These are phyloP conservation scores for Nowickia ferox DNA, from an alignment of 2,888 invertebrate species.

Conservation along the genomic window DNA sequence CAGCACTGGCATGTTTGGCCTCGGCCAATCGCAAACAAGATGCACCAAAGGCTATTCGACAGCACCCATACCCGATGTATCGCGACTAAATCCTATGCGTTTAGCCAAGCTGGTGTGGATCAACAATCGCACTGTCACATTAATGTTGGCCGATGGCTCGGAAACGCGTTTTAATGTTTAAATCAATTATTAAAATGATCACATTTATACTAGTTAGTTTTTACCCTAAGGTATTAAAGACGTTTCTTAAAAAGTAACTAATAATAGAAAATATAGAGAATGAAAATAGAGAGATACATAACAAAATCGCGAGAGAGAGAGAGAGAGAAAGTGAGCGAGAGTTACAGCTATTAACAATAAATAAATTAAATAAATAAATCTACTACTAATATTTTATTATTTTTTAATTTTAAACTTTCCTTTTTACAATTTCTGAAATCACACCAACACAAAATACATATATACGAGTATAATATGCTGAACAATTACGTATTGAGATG, in stretches of 20 bases:
- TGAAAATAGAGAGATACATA: neutral
- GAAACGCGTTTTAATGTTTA: slow-evolving; percentile 93
- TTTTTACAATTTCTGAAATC: slow-evolving; percentile 24
- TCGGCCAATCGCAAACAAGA: slow-evolving; percentile 98
- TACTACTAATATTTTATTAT: neutral
- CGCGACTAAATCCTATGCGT: slow-evolving; percentile 93
- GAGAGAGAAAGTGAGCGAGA: neutral
- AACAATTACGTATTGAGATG: slow-evolving; percentile 20
- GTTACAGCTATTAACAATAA: slow-evolving; percentile 51
- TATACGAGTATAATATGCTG: slow-evolving; percentile 7
- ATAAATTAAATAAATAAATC: slow-evolving; percentile 23
- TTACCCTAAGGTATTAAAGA: slow-evolving; percentile 71
- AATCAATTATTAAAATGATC: slow-evolving; percentile 65
- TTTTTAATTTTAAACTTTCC: slow-evolving; percentile 15
- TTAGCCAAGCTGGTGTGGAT: slow-evolving; percentile 98
- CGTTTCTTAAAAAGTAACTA: slow-evolving; percentile 59
- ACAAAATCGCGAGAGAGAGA: neutral
- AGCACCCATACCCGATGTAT: slow-evolving; percentile 94
- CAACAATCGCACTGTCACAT: slow-evolving; percentile 94
- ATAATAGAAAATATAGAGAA: slow-evolving; percentile 15
- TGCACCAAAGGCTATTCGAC: slow-evolving; percentile 98
- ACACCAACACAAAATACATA: slow-evolving; percentile 11
- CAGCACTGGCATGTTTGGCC: slow-evolving; percentile 96
- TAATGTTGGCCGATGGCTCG: slow-evolving; percentile 97
- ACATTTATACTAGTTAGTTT: slow-evolving; percentile 22